Conservation (phyloP, 2,797 vertebrate species). For the Paramormyrops hopkinsi region DNA sequence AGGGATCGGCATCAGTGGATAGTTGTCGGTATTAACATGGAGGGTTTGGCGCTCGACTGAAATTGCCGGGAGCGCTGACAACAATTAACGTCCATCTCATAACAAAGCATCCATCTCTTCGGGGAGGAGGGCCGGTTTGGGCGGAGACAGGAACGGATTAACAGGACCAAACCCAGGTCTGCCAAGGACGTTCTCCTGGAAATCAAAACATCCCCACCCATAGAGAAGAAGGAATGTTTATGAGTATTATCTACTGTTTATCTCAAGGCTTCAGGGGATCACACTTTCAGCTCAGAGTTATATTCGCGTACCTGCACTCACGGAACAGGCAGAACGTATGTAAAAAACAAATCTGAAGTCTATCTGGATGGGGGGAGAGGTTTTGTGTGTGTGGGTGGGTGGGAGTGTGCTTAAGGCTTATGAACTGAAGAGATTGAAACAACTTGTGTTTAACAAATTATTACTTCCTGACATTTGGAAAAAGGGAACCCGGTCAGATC, state of each 20-base stretch:
- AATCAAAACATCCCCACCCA: neutral
- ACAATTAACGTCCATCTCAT: neutral
- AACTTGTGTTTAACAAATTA: constrained; percentile 11
- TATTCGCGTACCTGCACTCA: neutral
- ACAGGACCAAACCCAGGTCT: neutral
- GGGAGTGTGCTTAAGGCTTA: neutral
- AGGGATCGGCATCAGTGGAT: neutral
- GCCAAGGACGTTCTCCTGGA: neutral
- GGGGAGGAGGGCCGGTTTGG: neutral
- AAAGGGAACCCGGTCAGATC: neutral
- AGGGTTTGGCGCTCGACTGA: neutral
- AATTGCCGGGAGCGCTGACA: neutral
- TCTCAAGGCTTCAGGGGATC: neutral
- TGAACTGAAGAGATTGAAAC: neutral
- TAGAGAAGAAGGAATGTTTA: neutral
- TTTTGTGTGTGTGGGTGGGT: neutral
- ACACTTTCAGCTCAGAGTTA: neutral
- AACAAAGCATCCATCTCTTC: neutral
- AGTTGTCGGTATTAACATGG: neutral
- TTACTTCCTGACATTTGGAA: constrained; percentile 3
- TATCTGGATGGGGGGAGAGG: neutral
- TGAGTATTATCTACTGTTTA: neutral
- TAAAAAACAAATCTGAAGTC: neutral
- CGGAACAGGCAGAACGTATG: neutral
- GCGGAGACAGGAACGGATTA: neutral